These are phyloP conservation scores for Aix galericulata DNA, from an alignment of 2,113 vertebrate genomes.

Conservation along the genomic window DNA sequence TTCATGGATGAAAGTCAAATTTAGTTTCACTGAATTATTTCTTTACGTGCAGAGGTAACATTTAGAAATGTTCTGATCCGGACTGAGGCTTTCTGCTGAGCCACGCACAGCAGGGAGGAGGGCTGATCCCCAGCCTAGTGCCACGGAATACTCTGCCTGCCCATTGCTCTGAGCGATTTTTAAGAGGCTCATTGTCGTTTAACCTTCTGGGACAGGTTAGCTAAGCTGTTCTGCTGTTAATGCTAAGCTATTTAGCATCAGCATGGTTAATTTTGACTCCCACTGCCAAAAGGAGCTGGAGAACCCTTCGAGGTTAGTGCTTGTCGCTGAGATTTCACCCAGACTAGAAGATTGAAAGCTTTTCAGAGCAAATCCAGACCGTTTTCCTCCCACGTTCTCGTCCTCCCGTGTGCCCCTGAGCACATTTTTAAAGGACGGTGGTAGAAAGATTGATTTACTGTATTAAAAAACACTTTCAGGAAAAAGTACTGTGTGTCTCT, in stretches of 20 bases:
- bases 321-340: not conserved
- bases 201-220: conserved; percentile 20
- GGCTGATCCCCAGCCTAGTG: not conserved
- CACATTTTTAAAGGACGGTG: not conserved
- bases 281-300: conserved; percentile 7
- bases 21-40: not conserved
- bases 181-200: conserved; percentile 43
- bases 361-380: not conserved
- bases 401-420: not conserved
- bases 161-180: not conserved
- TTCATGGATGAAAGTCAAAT: not conserved
- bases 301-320: not conserved
- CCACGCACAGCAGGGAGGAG: not conserved
- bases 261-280: not conserved
- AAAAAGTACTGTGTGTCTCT: not conserved
- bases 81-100: not conserved
- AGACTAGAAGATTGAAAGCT: not conserved
- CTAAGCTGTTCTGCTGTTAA: conserved; percentile 44
- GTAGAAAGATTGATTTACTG: not conserved
- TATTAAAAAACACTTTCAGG: not conserved
- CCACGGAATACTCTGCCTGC: not conserved
- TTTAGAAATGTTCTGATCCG: not conserved
- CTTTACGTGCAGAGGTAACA: not conserved
- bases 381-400: rapidly evolving
- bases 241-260: conserved; percentile 49